Percentiles rank a stretch among this genome's conserved stretches.
Conservation (phyloP, 2,888 invertebrate species). For the Agonum fuliginosum region DNA sequence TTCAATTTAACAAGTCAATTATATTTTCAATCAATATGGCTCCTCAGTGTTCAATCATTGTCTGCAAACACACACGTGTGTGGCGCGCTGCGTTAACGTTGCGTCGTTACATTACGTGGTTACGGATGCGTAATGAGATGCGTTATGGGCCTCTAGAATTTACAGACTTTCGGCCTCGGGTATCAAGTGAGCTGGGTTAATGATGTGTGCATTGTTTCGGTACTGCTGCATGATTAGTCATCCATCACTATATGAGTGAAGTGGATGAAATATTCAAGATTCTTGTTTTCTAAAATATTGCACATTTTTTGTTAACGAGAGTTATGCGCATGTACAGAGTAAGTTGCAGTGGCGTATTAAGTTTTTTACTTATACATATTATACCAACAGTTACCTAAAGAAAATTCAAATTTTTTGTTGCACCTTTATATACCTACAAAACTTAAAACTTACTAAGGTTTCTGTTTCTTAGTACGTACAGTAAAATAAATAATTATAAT, state of each 20-base stretch:
- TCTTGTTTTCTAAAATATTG: background rate
- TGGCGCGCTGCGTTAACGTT: constrained; percentile 14
- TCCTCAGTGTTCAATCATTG: constrained; percentile 59
- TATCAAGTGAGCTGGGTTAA: constrained; percentile 26
- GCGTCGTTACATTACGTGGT: background rate
- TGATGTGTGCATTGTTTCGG: constrained; percentile 40
- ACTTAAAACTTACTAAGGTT: too few species aligned
- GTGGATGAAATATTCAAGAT: background rate
- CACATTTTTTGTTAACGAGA: constrained; percentile 4
- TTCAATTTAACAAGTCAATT: constrained; percentile 73
- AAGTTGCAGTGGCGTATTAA: too few species aligned
- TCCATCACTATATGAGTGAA: constrained; percentile 39
- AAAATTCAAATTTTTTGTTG: too few species aligned
- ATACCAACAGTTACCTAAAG: too few species aligned
- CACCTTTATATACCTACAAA: too few species aligned
- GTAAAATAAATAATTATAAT: too few species aligned
- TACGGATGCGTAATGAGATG: constrained; percentile 43
- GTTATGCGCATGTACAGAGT: too few species aligned
- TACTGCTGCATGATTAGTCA: constrained; percentile 23
- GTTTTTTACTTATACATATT: too few species aligned
- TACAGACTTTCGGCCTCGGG: constrained; percentile 26
- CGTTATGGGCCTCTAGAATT: constrained; percentile 38
- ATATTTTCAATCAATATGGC: constrained; percentile 68
- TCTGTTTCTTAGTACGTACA: too few species aligned
- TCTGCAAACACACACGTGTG: constrained; percentile 48